These are phyloP conservation scores for Caenorhabditis tropicalis DNA, from an alignment of 1,140 invertebrate species.

Conservation along the genomic window DNA sequence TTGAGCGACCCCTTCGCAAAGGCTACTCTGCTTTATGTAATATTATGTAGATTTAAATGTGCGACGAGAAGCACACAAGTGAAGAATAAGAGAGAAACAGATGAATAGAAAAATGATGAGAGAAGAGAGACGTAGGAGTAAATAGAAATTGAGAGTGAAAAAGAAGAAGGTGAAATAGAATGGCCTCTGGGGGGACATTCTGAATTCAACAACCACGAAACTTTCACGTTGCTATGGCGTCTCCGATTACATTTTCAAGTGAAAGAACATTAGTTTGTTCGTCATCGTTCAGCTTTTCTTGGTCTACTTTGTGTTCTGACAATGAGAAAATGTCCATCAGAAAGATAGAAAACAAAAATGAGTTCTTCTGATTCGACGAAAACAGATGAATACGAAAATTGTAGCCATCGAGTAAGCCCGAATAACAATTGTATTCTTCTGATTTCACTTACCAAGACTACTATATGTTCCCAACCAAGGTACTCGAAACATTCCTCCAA, in stretches of 20 bases:
- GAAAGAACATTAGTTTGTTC: not conserved
- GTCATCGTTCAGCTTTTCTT: not conserved
- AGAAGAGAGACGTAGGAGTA: not conserved
- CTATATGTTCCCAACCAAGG: not conserved
- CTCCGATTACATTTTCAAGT: not conserved
- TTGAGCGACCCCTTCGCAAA: not conserved
- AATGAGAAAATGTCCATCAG: not conserved
- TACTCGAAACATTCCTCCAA: not conserved
- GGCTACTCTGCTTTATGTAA: not conserved
- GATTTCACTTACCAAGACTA: not conserved
- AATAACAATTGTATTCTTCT: too few species aligned
- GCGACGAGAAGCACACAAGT: not conserved
- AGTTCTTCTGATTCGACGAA: too few species aligned
- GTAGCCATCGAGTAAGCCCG: too few species aligned
- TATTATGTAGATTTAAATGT: slow-evolving; percentile 13
- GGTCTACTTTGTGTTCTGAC: too few species aligned
- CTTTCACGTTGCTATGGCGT: not conserved
- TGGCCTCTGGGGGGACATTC: not conserved
- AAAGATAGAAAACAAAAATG: not conserved
- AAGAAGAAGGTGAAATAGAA: slow-evolving; percentile 2
- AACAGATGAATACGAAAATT: too few species aligned
- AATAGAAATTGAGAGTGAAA: not conserved
- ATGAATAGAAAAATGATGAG: not conserved
- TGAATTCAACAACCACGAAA: not conserved
- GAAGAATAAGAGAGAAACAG: not conserved